phyloP scores from a whole-genome alignment of 2,888 invertebrate species.

The Pammene fasciana region DNA sequence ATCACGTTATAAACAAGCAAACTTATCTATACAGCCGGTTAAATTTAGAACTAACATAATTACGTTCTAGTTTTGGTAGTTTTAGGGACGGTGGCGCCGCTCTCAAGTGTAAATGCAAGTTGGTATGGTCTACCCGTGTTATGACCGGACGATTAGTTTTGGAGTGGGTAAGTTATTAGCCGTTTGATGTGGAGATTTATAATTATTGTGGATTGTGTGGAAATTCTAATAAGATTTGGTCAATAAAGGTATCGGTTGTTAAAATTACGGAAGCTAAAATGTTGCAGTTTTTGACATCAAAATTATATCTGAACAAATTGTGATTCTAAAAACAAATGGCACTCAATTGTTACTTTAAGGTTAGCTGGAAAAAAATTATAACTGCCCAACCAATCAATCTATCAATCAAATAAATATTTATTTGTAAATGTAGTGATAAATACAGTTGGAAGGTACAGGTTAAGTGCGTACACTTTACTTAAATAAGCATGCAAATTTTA shows the following conservation, averaged over 20 bases:
- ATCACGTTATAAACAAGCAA: constrained; percentile 33
- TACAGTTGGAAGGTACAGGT: no score
- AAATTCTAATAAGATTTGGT: constrained; percentile 16
- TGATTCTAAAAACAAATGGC: no score
- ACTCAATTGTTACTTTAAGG: no score
- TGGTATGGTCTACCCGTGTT: constrained; percentile 35
- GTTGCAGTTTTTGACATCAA: no score
- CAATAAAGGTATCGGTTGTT: background rate
- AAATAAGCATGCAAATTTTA: no score
- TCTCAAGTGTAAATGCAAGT: constrained; percentile 9
- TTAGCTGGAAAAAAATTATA: no score
- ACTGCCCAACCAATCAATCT: no score
- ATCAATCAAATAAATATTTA: no score
- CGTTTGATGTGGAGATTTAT: constrained; percentile 34
- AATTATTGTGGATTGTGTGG: constrained; percentile 24
- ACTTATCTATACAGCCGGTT: constrained; percentile 11
- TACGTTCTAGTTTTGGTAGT: constrained; percentile 7
- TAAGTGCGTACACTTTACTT: no score
- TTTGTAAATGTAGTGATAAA: no score
- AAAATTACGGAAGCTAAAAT: no score
- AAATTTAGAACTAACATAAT: constrained; percentile 12
- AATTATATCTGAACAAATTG: no score
- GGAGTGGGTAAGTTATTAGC: constrained; percentile 35
- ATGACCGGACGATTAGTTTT: constrained; percentile 38
- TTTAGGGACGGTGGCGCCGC: constrained; percentile 10